Conservation (phyloP, 2,113 vertebrate species). For the Nothoprocta perdicaria region DNA sequence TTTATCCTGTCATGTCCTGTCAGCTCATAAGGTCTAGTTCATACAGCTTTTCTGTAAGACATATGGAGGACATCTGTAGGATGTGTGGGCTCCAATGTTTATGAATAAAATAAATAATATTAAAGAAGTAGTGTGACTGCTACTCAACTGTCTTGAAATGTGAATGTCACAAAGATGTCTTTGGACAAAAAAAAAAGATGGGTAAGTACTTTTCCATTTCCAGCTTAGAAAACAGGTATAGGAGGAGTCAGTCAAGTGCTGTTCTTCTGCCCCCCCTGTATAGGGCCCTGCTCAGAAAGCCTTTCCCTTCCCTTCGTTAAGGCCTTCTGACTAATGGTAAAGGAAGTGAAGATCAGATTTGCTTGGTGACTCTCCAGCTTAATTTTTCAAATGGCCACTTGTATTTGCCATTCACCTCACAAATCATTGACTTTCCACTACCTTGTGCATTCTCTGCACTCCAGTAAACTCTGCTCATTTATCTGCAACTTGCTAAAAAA, state of each 20-base stretch:
- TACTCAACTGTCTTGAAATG: background rate
- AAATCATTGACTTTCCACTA: background rate
- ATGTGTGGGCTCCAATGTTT: background rate
- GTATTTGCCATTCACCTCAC: constrained; percentile 44
- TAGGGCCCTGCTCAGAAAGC: background rate
- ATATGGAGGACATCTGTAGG: background rate
- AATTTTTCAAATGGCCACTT: background rate
- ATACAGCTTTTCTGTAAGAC: rapidly evolving
- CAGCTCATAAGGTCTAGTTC: background rate
- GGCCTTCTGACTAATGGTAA: background rate
- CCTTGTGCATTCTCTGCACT: constrained; percentile 41
- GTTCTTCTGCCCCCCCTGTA: background rate
- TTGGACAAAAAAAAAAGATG: background rate
- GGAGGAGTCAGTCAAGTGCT: background rate
- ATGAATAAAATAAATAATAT: background rate
- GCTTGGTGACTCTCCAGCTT: background rate
- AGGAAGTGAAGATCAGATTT: background rate
- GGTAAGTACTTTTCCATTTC: background rate
- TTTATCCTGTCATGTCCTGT: background rate
- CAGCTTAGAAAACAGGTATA: background rate
- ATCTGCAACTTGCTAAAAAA: constrained; percentile 56
- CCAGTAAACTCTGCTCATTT: constrained; percentile 58
- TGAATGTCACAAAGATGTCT: rapidly evolving
- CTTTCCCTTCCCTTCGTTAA: no score
- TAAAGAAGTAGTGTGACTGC: background rate